phyloP scores from a whole-genome alignment of 2,797 vertebrate species.

The Harpagifer antarcticus region DNA sequence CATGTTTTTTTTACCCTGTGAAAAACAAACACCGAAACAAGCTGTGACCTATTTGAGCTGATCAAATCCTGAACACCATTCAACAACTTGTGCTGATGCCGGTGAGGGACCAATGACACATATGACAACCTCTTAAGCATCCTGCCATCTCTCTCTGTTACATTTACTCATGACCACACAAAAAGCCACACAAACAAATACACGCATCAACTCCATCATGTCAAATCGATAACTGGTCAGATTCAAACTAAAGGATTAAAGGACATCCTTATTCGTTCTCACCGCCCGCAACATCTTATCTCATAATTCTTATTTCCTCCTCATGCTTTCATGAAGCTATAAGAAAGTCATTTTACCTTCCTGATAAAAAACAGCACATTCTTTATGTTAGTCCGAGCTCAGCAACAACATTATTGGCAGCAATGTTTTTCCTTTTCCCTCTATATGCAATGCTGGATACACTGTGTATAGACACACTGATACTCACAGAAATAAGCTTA shows the following conservation, averaged over 20 bases:
- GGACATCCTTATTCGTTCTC: conserved; percentile 32
- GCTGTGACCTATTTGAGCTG: conserved; percentile 58
- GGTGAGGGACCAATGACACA: conserved; percentile 56
- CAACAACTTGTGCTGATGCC: conserved; percentile 50
- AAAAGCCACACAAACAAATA: conserved; percentile 18
- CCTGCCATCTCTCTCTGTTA: conserved; percentile 35
- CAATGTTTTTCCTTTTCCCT: conserved; percentile 59
- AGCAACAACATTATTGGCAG: conserved; percentile 69
- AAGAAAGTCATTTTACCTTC: conserved; percentile 52
- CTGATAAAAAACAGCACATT: conserved; percentile 76
- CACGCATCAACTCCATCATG: conserved; percentile 17
- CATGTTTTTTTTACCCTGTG: conserved; percentile 73
- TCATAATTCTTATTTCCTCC: conserved; percentile 31
- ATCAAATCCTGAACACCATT: conserved; percentile 60
- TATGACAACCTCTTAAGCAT: conserved; percentile 54
- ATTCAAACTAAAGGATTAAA: conserved; percentile 27
- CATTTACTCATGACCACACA: conserved; percentile 33
- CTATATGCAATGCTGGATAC: conserved; percentile 74
- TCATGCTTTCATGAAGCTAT: conserved; percentile 43
- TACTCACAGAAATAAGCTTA: conserved; percentile 80
- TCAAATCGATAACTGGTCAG: conserved; percentile 38
- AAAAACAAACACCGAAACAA: conserved; percentile 72
- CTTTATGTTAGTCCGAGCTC: conserved; percentile 75
- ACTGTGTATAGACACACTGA: conserved; percentile 75
- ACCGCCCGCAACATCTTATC: conserved; percentile 13